Conservation (phyloP, 2,888 invertebrate genomes). For the Cenopis cana region DNA sequence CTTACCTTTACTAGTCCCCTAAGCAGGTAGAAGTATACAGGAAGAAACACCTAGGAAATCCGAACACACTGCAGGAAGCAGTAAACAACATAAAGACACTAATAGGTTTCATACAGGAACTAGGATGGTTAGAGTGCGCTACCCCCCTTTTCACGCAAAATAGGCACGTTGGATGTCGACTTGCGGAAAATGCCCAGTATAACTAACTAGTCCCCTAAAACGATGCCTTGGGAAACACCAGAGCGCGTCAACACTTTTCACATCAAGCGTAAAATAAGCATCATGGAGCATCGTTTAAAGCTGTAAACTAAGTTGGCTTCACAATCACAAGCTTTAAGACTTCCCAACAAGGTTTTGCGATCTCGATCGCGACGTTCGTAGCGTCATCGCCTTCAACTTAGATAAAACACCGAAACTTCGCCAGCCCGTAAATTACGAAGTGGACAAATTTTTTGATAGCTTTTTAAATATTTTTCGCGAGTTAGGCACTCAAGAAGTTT, state of each 20-base stretch:
- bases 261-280: constrained; percentile 31
- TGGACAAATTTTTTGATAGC: constrained; percentile 44
- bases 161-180: too few relatives aligned
- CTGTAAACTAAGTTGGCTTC: constrained; percentile 35
- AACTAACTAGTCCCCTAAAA: background rate
- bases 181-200: too few relatives aligned
- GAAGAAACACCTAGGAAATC: too few relatives aligned
- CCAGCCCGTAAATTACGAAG: constrained; percentile 41
- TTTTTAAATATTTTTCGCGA: constrained; percentile 43
- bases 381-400: constrained; percentile 31
- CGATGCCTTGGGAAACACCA: background rate
- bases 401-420: constrained; percentile 36
- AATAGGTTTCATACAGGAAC: too few relatives aligned
- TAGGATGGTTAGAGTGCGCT: too few relatives aligned
- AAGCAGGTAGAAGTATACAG: too few relatives aligned
- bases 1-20: too few relatives aligned
- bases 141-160: too few relatives aligned
- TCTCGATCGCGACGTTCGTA: constrained; percentile 22
- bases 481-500: constrained; percentile 37
- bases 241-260: constrained; percentile 15
- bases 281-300: constrained; percentile 37
- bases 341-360: constrained; percentile 31
- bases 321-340: constrained; percentile 31
- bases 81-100: too few relatives aligned
- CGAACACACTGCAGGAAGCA: too few relatives aligned